Base-by-base conservation (phyloP, 2,113 vertebrate species). In the Petromus typicus region DNA sequence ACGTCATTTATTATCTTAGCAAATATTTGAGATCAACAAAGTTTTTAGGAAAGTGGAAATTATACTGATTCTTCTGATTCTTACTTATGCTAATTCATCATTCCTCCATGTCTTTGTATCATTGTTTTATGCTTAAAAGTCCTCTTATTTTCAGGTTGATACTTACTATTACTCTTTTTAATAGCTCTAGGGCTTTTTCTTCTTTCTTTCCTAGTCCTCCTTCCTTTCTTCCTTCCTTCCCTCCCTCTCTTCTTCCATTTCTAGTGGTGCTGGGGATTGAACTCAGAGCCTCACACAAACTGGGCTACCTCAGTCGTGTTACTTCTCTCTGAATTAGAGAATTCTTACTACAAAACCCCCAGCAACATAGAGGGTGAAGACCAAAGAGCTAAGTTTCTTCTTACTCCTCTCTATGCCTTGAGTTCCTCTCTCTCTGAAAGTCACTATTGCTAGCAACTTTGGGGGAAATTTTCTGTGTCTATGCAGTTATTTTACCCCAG, bases 311-410 rank as follows among this genome's bases (percentile, higher is more conserved):
- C 75, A 51, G 75, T 30, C 75, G 76, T n/a, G n/a, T n/a, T 54
- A 54, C 34, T 84, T 89, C 63, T 86, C 96, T 94, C 89, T 59
- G 86, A 92, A 73, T 95, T 95, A 91, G 34, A 73, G 73, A 96
- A 75, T 83, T 83, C 18, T 82, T 73, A 57, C 2, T 75, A 37
- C 73, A 86, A 86, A 83, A 85, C 78, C 2, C 73, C 54, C 81
- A 89, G 80, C 4, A 79, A 63, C 32, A 67, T 25, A 5, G 89
- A 88, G 40, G 18, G 37, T 91, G 16, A 84, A 66, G 43, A 69
- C 7, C 67, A 6, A 66, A 92, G 73, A 75, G 27, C 75, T 8
- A 67, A 63, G 17, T 84, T 76, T 79, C 57, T 84, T 32, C 23
- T 78, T 78, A 61, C 16, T 89, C 63, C 27, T 59, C 20, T 54